A percentile compares a stretch with the other conserved stretches of the same genome.
Evolutionary conservation across 30 jellyfish, hydroid and myxozoan genomes (phyloP).

Genomic region (Rhopilema esculentum): DNA sequence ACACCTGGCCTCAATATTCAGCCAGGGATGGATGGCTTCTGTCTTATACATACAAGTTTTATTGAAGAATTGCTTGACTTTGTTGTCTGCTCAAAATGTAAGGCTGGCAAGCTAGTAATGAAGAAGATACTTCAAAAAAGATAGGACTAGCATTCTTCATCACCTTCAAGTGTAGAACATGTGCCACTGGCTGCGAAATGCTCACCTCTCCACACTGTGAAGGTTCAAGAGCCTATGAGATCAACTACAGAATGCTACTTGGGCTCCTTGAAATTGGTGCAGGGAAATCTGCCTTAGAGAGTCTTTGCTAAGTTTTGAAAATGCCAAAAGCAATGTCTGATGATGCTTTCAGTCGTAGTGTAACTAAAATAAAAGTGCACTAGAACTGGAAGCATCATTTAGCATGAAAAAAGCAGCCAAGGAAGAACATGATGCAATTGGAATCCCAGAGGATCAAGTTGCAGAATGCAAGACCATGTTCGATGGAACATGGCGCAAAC

Average conservation of each 20-base stretch:
- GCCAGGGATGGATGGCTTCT: too few relatives aligned
- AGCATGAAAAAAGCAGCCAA: constrained; percentile 39
- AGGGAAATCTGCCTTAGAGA: constrained; percentile 26
- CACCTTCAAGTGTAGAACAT: too few relatives aligned
- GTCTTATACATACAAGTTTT: too few relatives aligned
- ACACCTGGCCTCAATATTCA: too few relatives aligned
- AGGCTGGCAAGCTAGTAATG: neutral
- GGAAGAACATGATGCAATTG: neutral
- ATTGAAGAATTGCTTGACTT: too few relatives aligned
- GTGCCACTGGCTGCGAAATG: neutral
- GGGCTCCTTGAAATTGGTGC: constrained; percentile 31
- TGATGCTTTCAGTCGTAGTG: too few relatives aligned
- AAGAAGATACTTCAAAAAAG: neutral
- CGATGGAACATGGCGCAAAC: constrained; percentile 60
- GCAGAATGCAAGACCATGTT: constrained; percentile 51
- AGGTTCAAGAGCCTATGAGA: constrained; percentile 26
- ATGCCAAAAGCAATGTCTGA: too few relatives aligned
- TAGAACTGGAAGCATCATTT: too few relatives aligned
- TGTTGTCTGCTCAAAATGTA: too few relatives aligned
- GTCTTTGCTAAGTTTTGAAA: neutral
- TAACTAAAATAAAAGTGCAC: too few relatives aligned
- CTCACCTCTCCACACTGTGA: constrained; percentile 24
- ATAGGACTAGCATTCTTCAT: neutral
- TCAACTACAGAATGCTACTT: constrained; percentile 26
- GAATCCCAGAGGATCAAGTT: neutral